phyloP scores from a whole-genome alignment of 2,888 invertebrate genomes.

The Drosophila colorata region DNA sequence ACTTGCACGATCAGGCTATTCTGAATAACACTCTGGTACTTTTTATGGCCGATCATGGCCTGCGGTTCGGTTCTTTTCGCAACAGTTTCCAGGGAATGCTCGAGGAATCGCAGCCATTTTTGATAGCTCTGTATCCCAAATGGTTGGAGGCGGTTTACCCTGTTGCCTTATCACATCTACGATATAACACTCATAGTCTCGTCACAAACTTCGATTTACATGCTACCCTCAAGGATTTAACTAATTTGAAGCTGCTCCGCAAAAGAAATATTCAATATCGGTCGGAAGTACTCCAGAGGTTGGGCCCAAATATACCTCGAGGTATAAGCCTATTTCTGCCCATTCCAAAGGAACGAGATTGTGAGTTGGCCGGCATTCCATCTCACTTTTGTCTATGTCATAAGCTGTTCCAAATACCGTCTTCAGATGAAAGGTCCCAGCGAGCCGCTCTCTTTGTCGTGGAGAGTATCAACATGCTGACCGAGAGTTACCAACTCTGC shows the following conservation, averaged over 20 bases:
- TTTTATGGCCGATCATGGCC: slow-evolving; percentile 94
- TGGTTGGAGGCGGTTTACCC: slow-evolving; percentile 89
- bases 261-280: slow-evolving; percentile 83
- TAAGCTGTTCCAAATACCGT: slow-evolving; percentile 14
- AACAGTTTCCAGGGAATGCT: slow-evolving; percentile 91
- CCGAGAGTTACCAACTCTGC: slow-evolving; percentile 11
- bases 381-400: slow-evolving; percentile 95
- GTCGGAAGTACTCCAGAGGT: slow-evolving; percentile 69
- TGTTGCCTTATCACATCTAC: slow-evolving; percentile 88
- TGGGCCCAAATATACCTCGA: slow-evolving; percentile 84
- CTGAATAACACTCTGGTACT: slow-evolving; percentile 90
- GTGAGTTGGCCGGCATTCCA: slow-evolving; percentile 90
- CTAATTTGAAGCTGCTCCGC: slow-evolving; percentile 86
- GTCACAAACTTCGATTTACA: slow-evolving; percentile 94
- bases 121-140: slow-evolving; percentile 89
- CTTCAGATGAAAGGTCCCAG: slow-evolving; percentile 8
- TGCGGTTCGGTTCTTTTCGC: slow-evolving; percentile 92
- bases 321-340: slow-evolving; percentile 91
- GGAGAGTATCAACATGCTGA: slow-evolving; percentile 35
- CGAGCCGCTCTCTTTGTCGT: slow-evolving; percentile 53
- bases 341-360: slow-evolving; percentile 90
- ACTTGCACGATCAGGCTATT: slow-evolving; percentile 23
- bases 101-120: slow-evolving; percentile 93
- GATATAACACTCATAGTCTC: slow-evolving; percentile 88
- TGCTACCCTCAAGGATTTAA: slow-evolving; percentile 90